Evolutionary conservation across 1,140 invertebrate species (phyloP).

Genomic region (Drosophila setifemur): DNA sequence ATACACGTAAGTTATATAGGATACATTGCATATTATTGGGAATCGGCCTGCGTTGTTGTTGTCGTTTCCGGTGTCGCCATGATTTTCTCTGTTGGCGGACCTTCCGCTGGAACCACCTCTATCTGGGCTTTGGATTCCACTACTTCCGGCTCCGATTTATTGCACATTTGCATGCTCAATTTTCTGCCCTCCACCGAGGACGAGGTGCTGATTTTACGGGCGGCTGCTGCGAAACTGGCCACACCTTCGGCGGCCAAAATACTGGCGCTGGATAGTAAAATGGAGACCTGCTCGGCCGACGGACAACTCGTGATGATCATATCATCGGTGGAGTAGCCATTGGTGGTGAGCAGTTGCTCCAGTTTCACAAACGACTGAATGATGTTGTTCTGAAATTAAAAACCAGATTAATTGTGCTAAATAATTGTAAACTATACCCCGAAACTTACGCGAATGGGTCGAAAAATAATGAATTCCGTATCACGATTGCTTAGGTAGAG

Average conservation of each 20-base stretch:
- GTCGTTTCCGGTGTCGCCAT: not conserved
- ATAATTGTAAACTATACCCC: not conserved
- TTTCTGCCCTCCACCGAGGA: constrained; percentile 65
- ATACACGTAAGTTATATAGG: constrained; percentile 39
- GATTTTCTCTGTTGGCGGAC: not conserved
- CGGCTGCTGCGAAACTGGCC: constrained; percentile 67
- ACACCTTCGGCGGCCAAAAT: constrained; percentile 83
- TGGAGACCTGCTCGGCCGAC: constrained; percentile 94
- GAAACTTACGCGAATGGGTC: constrained; percentile 91
- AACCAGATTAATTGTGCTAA: not conserved
- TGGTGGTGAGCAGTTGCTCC: constrained; percentile 88
- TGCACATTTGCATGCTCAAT: constrained; percentile 48
- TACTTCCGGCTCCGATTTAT: constrained; percentile 29
- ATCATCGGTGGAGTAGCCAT: constrained; percentile 91
- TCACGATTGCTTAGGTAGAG: constrained; percentile 97
- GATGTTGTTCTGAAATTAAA: constrained; percentile 90
- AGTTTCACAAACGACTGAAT: constrained; percentile 93
- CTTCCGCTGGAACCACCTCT: constrained; percentile 9
- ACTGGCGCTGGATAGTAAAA: constrained; percentile 91
- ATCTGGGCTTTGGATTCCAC: constrained; percentile 6
- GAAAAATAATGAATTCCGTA: constrained; percentile 97
- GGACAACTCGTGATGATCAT: constrained; percentile 93
- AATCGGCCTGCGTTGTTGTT: not conserved
- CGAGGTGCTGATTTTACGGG: constrained; percentile 69
- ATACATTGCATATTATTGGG: constrained; percentile 41